Base-by-base conservation (phyloP, 2,797 vertebrate species). In the Phoeniculus purpureus region DNA sequence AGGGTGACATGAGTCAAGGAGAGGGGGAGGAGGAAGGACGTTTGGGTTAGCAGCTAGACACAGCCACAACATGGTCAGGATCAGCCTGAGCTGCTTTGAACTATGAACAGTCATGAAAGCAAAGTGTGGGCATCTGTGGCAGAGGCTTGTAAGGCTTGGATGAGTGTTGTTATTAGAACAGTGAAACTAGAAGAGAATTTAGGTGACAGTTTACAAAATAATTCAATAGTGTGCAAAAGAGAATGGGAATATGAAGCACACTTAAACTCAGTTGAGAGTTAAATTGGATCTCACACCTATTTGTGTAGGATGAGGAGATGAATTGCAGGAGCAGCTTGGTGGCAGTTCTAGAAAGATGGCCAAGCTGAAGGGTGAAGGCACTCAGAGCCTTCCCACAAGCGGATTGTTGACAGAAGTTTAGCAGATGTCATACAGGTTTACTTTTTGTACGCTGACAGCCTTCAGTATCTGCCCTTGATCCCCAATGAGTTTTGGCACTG, bases 161-260 rank as follows among this genome's bases (percentile, higher is more conserved):
- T 93, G 81, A 83, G 43, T 88, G 81, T 92, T 94, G 77, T 92
- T 91, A 88, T 93, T 93, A 88, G 81, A 93, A 70, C 34, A 74
- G 73, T 74, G 87, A 95, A 91, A 92, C 77, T 91, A 84, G 85
- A 94, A 86, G 83, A 65, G 79, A 84, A 93, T 93, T 92, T 86
- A 84, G 60, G 64, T 94, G 89, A 89, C 95, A 94, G 64, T 91
- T 95, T 89, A 95, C 91, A 95, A 65, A 93, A 93, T 74, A 72
- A 29, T 90, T 59, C 85, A 89, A 85, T 85, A 68, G 56, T 78
- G 70, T 91, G 73, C 70, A 76, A 89, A 89, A 92, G 76, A 68
- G 88, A 72, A 34, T 88, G 71, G 76, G 81, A 93, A 62, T 77
- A 40, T 72, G 75, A 89, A 94, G 60, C 48, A 80, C 81, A 75